These are phyloP conservation scores for Meiosimyza decipiens DNA, from an alignment of 2,888 invertebrate species.

Conservation along the genomic window DNA sequence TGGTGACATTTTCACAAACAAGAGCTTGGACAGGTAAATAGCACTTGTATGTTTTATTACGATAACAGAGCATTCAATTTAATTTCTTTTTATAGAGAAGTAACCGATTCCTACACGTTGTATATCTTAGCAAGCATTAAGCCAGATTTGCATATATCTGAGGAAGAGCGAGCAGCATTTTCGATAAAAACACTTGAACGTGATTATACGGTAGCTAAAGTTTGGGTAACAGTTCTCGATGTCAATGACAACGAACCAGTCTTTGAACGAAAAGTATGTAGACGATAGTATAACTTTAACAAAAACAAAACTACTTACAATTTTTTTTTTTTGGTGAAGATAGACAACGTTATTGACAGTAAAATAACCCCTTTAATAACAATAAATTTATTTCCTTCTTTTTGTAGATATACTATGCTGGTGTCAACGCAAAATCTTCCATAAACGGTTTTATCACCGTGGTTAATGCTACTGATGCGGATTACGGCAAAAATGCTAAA, in stretches of 20 bases:
- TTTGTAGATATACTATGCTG: conserved; percentile 66
- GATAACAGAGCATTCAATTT: neutral
- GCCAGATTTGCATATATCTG: conserved; percentile 75
- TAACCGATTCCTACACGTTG: conserved; percentile 77
- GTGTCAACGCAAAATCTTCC: conserved; percentile 81
- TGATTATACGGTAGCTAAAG: conserved; percentile 78
- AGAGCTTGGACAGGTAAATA: conserved; percentile 77
- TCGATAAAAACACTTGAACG: conserved; percentile 67
- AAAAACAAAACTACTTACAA: no score
- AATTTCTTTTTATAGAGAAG: conserved; percentile 71
- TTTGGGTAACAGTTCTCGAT: conserved; percentile 79
- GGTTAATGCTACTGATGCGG: conserved; percentile 84
- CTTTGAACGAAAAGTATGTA: conserved; percentile 70
- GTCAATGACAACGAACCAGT: conserved; percentile 87
- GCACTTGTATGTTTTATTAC: neutral
- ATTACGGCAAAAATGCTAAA: conserved; percentile 85
- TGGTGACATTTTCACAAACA: conserved; percentile 83
- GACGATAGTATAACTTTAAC: conserved; percentile 23
- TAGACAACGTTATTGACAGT: no score
- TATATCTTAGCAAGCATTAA: conserved; percentile 87
- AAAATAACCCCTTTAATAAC: no score
- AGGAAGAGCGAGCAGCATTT: conserved; percentile 67
- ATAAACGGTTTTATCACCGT: conserved; percentile 80
- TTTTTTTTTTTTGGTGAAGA: no score
- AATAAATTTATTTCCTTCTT: neutral